Conservation (phyloP, 2,888 invertebrate genomes). For the Lysandra bellargus region DNA sequence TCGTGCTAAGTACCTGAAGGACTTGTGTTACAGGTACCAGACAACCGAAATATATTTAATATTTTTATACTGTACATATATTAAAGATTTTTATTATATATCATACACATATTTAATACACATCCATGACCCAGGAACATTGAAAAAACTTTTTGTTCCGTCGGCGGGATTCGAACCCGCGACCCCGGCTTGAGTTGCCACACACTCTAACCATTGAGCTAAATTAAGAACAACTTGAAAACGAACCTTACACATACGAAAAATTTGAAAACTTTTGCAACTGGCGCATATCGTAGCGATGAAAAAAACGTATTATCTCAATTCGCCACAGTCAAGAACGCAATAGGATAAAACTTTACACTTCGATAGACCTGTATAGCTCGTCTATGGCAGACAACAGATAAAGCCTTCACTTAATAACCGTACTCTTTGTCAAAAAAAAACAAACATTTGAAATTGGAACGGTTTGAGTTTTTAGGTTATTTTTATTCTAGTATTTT, state of each 20-base stretch:
- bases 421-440: conserved; percentile 4
- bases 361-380: conserved; percentile 42
- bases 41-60: no score
- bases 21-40: no score
- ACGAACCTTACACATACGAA: not conserved
- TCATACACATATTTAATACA: no score
- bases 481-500: not conserved
- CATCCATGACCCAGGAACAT: no score
- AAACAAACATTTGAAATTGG: not conserved
- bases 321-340: conserved; percentile 42
- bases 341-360: conserved; percentile 64
- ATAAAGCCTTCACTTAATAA: conserved; percentile 41
- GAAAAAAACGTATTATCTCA: conserved; percentile 38
- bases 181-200: no score
- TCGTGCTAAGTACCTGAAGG: no score
- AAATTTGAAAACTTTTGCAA: not conserved
- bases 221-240: conserved; percentile 3
- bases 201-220: no score
- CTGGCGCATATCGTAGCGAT: not conserved
- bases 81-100: no score
- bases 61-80: no score
- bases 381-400: conserved; percentile 41
- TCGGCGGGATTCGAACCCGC: no score
- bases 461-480: not conserved
- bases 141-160: no score